Percentiles rank a stretch among this genome's conserved stretches.
phyloP scores from a whole-genome alignment of 2,888 invertebrate species.

The Euplexia lucipara region DNA sequence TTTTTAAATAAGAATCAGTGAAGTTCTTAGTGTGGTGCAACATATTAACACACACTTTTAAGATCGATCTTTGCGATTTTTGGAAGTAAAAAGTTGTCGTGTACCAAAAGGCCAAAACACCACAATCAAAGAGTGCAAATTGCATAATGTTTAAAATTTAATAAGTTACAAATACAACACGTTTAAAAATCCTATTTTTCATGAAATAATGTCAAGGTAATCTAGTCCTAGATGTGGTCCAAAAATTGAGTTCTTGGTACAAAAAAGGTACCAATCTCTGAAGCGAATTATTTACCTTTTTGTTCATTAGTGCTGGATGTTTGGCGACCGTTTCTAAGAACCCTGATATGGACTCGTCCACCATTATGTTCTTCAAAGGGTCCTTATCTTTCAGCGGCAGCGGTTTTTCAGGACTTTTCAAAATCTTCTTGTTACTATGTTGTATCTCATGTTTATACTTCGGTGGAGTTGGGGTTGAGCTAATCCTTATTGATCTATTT shows the following conservation, averaged over 20 bases:
- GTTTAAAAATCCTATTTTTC: too few species aligned
- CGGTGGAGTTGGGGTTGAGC: slow-evolving; percentile 70
- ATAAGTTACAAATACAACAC: too few species aligned
- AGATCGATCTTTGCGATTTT: too few species aligned
- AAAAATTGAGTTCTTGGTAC: background rate
- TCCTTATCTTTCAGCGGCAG: slow-evolving; percentile 71
- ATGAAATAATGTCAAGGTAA: too few species aligned
- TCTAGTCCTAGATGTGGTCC: background rate
- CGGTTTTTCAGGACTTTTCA: slow-evolving; percentile 70
- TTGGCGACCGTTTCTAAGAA: slow-evolving; percentile 72
- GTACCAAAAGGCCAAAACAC: too few species aligned
- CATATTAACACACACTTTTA: too few species aligned
- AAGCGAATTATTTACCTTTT: slow-evolving; percentile 63
- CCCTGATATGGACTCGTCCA: slow-evolving; percentile 73
- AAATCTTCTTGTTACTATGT: slow-evolving; percentile 59
- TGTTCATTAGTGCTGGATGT: slow-evolving; percentile 70
- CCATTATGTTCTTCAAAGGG: slow-evolving; percentile 73
- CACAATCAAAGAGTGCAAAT: too few species aligned
- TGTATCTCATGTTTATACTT: slow-evolving; percentile 57
- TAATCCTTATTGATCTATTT: slow-evolving; percentile 71
- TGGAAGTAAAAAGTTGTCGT: too few species aligned
- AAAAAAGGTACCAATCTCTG: too few species aligned
- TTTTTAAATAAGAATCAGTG: too few species aligned
- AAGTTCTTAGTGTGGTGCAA: too few species aligned
- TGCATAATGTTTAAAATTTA: too few species aligned